Conservation (phyloP, 92 coral and sea anemone genomes). For the Pocillopora grandis region DNA sequence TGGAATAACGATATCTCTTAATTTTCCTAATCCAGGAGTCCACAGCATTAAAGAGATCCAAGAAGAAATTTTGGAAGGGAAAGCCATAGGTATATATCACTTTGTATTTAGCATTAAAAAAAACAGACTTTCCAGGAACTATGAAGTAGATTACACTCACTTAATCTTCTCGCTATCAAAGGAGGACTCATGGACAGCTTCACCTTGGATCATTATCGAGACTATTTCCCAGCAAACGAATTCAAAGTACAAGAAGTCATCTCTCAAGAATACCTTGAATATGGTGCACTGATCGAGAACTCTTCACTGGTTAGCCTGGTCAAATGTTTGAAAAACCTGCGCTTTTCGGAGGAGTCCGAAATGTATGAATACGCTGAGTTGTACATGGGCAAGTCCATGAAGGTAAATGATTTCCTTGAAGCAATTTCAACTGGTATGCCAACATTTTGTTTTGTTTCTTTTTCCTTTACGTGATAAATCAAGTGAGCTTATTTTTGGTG, state of each 20-base stretch:
- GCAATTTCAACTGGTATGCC: too few species aligned
- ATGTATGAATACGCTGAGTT: constrained; percentile 46
- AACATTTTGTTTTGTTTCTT: too few species aligned
- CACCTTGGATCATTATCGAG: constrained; percentile 45
- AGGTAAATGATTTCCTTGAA: background rate
- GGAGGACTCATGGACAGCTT: constrained; percentile 84
- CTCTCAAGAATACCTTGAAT: constrained; percentile 58
- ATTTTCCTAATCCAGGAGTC: constrained; percentile 9
- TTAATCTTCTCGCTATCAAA: background rate
- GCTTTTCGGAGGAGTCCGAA: constrained; percentile 53
- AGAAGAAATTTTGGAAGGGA: background rate
- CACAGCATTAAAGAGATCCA: background rate
- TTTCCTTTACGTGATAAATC: too few species aligned
- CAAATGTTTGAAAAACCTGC: constrained; percentile 55
- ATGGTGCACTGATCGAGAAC: constrained; percentile 73
- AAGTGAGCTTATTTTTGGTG: too few species aligned
- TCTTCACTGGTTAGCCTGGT: constrained; percentile 46
- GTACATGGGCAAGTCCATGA: constrained; percentile 14
- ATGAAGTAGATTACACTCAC: too few species aligned
- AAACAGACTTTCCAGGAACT: too few species aligned
- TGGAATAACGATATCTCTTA: background rate
- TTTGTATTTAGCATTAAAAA: too few species aligned
- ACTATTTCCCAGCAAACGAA: constrained; percentile 29
- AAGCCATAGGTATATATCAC: constrained; percentile 5
- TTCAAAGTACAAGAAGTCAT: constrained; percentile 69